A percentile compares a stretch with the other conserved stretches of the same genome.
These are phyloP conservation scores for Spermophilus dauricus DNA, from an alignment of 2,113 vertebrate genomes.

Conservation along the genomic window DNA sequence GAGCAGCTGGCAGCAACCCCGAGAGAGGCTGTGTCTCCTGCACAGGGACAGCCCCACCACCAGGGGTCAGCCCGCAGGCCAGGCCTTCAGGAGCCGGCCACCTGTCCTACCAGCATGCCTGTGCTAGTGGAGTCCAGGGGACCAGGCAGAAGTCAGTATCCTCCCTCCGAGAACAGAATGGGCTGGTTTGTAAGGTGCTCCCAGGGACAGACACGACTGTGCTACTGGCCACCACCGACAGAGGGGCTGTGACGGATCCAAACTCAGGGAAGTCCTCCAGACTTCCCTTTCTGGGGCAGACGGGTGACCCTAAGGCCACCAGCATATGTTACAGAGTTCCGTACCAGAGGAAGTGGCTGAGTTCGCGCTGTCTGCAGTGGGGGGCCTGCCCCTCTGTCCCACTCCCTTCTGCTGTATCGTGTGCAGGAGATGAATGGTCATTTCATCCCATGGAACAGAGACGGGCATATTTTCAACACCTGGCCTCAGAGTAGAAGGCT, in stretches of 20 bases:
- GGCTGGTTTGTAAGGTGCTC: too few species aligned
- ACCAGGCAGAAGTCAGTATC: too few species aligned
- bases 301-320: fast-evolving
- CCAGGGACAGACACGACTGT: fast-evolving
- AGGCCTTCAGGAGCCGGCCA: background rate
- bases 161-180: fast-evolving
- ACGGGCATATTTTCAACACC: background rate
- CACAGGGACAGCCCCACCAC: too few species aligned
- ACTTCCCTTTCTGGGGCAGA: background rate
- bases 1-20: fast-evolving
- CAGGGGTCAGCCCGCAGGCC: too few species aligned
- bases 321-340: background rate
- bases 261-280: background rate
- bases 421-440: too few species aligned
- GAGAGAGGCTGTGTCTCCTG: fast-evolving
- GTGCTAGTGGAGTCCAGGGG: too few species aligned
- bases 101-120: too few species aligned
- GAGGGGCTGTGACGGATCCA: background rate
- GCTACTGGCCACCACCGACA: fast-evolving
- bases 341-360: fast-evolving
- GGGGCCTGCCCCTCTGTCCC: background rate
- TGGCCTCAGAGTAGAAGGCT: too few species aligned
- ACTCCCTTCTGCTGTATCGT: fast-evolving
- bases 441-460: background rate
- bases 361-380: fast-evolving